Evolutionary conservation across 2,797 vertebrate species (phyloP).

Genomic region (Squalus acanthias): DNA sequence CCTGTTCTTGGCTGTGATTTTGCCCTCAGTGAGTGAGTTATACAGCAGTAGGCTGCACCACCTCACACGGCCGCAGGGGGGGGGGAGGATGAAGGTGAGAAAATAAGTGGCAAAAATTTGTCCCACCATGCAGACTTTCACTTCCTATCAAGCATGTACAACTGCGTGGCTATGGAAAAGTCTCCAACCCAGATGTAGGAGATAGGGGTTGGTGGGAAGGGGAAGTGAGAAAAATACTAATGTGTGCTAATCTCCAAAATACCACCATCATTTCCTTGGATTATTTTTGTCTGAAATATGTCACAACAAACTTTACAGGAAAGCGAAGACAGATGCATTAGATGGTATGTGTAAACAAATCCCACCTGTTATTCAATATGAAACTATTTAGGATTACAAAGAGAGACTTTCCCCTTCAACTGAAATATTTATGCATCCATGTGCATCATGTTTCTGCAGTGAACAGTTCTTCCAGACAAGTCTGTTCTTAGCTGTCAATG

Average conservation of each 20-base stretch:
- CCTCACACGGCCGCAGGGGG: too few relatives aligned
- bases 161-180: background rate
- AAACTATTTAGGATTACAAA: conserved; percentile 10
- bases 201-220: background rate
- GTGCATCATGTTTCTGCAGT: background rate
- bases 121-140: too few relatives aligned
- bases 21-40: background rate
- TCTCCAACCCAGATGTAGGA: background rate
- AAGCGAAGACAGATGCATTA: background rate
- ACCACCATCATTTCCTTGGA: background rate
- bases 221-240: background rate
- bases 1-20: background rate
- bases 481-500: background rate
- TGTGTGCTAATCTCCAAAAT: background rate
- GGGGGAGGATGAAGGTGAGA: background rate
- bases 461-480: background rate
- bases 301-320: background rate
- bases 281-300: background rate
- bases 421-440: conserved; percentile 12
- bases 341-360: background rate
- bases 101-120: background rate
- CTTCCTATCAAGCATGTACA: background rate
- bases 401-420: background rate
- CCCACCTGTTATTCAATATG: background rate
- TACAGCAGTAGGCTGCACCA: background rate